Base-by-base conservation (phyloP, 2,888 invertebrate species). In the Vandiemenella viatica region DNA sequence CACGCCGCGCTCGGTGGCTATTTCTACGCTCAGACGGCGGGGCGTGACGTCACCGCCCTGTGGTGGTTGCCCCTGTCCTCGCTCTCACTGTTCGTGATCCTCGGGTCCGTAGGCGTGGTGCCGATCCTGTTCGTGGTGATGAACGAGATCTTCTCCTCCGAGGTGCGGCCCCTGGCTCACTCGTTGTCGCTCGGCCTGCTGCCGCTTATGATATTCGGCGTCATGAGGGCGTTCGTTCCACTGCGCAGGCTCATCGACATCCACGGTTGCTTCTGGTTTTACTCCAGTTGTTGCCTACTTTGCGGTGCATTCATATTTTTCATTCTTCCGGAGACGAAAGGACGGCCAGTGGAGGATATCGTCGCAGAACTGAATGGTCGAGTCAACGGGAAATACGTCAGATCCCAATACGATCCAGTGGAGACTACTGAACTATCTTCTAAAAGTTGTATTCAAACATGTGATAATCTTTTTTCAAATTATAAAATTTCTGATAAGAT, bases 241-340 rank as follows among this genome's bases (percentile, higher is more conserved):
- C 56, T 66, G 1, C 65, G 63, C 50, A n/a, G 62, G 48, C 54
- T 62, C 26, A 60, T 66, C 2, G 71, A 70, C 1, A 59, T 58
- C 1, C 59, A 67, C 43, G 60, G 61, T 0, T 61, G 63, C 1
- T 72, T 72, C 58, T 68, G 68, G 56, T 45, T 63, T 5, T 73
- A 70, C 51, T 65, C 67, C 0, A 22, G 54, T 0, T 60, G 63
- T 17, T 66, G 67, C 55, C 45, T 66, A 19, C 40, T 62, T 1
- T 63, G 67, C 0, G 58, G 61, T 6, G 26, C 65, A 48, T 61
- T 64, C 32, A 59, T 62, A 44, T 55, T 65, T 37, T 52, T 65
- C 13, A 67, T 63, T 32, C 57, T 71, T 23, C 70, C 69, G 0
- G 71, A 71, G 56, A 71, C 70, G 0, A 68, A 64, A 56, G 68